Evolutionary conservation across 2,113 vertebrate species (phyloP).

Genomic region (Echinops telfairi): DNA sequence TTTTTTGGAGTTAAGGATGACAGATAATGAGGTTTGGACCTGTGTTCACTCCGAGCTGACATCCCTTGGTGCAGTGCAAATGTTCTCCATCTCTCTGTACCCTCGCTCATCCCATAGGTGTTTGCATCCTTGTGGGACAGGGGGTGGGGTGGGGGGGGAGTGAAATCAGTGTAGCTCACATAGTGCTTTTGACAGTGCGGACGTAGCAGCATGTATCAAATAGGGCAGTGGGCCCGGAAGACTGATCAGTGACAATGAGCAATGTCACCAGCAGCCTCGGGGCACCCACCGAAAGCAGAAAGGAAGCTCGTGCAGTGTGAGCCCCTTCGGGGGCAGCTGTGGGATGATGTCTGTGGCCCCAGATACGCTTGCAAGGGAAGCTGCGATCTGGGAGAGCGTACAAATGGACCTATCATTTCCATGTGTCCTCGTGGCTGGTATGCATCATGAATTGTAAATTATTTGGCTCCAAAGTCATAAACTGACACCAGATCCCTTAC

Average conservation of each 20-base stretch:
- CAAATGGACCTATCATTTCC: neutral
- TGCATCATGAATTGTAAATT: neutral
- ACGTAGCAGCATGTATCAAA: neutral
- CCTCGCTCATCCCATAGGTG: neutral
- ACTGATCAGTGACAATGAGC: neutral
- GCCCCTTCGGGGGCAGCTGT: neutral
- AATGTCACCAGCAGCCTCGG: neutral
- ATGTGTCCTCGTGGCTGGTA: neutral
- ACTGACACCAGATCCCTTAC: neutral
- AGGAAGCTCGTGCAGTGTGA: neutral
- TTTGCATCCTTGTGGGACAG: neutral
- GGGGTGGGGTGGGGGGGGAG: too few relatives aligned
- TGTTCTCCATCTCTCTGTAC: neutral
- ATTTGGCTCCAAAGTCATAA: neutral
- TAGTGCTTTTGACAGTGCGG: too few relatives aligned
- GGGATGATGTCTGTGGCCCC: neutral
- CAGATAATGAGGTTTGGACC: neutral
- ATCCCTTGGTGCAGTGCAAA: neutral
- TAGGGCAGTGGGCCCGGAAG: neutral
- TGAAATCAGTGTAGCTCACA: neutral
- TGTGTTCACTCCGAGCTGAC: neutral
- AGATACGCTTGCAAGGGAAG: neutral
- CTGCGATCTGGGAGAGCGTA: too few relatives aligned
- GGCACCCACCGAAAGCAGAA: too few relatives aligned
- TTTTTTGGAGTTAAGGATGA: neutral